Evolutionary conservation across 1,140 invertebrate genomes (phyloP), one percentile per base, ranked within the genome.

Genomic region (Bombus waltoni): DNA sequence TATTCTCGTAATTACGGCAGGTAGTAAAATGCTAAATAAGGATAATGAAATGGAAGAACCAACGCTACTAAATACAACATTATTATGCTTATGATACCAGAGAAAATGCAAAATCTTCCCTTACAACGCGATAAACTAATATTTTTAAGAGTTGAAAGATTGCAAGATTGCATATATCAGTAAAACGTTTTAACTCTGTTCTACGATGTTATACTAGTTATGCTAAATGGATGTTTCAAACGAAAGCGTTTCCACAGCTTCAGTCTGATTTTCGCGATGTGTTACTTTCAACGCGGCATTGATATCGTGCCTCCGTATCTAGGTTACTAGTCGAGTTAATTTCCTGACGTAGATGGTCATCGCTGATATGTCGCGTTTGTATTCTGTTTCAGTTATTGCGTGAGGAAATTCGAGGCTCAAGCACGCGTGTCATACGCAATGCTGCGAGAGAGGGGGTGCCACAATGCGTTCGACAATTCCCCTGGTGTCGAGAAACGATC

Each of bases 291-390:
- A 57, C 75, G 38, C 32, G 81, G n/a, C 38, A 81, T 70, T 44
- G 79, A 59, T 57, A 68, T 59, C 81, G 32, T 62, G n/a, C 53
- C 42, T 42, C 44, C 25, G 87, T 82, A 89, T 89, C 79, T 88
- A 81, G 87, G 83, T 79, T 89, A 89, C 66, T 59, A 77, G 73
- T 76, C 76, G 57, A 87, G 87, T 88, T 89, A 89, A 89, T 89
- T 89, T 89, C 88, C 88, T 89, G 87, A 85, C 59, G 65, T 47
- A 83, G 88, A 89, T 89, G 84, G 79, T 59, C 59, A 32, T 35
- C 59, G 62, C 40, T 53, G 80, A 86, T 83, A 83, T 40, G 87
- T 15, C 13, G 44, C 59, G 62, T 78, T 84, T 82, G 82, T 42
- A 81, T 86, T 88, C 87, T 44, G 87, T 76, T 81, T 47, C 72